Conservation (phyloP, 1,140 invertebrate genomes). For the Oscheius sp. region DNA sequence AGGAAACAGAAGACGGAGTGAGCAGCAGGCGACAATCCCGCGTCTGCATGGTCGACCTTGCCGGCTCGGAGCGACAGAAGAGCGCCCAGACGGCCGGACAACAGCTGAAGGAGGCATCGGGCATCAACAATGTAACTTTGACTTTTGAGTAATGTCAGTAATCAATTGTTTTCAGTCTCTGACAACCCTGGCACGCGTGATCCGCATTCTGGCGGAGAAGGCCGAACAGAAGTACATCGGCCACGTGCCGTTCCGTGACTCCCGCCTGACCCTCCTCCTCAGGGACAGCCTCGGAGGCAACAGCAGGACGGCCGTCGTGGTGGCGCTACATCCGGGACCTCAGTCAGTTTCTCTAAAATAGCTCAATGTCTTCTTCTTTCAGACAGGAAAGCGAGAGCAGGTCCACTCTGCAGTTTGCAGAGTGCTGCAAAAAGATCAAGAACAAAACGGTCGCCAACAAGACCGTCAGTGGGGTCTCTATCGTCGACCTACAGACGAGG, state of each 20-base stretch:
- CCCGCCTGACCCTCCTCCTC: constrained; percentile 81
- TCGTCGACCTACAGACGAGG: constrained; percentile 13
- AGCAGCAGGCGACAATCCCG: constrained; percentile 31
- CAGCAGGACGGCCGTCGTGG: constrained; percentile 86
- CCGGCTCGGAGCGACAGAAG: constrained; percentile 76
- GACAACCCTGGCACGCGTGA: constrained; percentile 82
- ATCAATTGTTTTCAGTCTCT: constrained; percentile 70
- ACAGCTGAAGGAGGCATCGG: constrained; percentile 80
- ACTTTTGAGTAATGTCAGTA: constrained; percentile 71
- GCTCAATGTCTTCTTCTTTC: constrained; percentile 13
- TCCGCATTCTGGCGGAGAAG: constrained; percentile 76
- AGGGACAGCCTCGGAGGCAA: constrained; percentile 85
- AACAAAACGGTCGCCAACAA: constrained; percentile 40
- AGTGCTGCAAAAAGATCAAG: constrained; percentile 59
- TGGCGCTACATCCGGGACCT: constrained; percentile 66
- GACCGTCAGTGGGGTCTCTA: constrained; percentile 25
- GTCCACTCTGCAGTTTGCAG: constrained; percentile 74
- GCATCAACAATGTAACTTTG: constrained; percentile 60
- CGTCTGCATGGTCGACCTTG: constrained; percentile 83
- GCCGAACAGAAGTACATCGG: too few relatives aligned
- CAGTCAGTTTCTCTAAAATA: constrained; percentile 27
- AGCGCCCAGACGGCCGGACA: constrained; percentile 64
- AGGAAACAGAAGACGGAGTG: constrained; percentile 15
- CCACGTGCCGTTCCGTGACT: constrained; percentile 84
- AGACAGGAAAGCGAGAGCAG: constrained; percentile 73